These are phyloP conservation scores for Nasua narica DNA, from an alignment of 2,797 vertebrate species.

Conservation along the genomic window DNA sequence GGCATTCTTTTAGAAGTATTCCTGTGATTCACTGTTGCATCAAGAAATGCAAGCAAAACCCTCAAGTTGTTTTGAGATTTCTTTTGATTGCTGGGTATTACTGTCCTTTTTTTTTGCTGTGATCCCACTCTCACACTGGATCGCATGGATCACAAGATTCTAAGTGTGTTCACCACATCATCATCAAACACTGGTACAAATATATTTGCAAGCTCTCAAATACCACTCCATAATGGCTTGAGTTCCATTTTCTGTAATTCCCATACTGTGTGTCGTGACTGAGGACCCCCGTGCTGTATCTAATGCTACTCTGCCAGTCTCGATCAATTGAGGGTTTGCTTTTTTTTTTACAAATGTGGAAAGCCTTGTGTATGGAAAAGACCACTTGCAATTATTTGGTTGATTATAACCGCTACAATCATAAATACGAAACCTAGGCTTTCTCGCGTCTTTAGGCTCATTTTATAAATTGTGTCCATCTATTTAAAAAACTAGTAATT, in stretches of 20 bases:
- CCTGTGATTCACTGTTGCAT: background rate
- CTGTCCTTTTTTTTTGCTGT: background rate
- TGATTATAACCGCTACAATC: background rate
- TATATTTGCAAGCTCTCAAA: background rate
- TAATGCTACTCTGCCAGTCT: background rate
- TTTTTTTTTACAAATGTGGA: background rate
- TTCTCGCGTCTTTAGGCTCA: background rate
- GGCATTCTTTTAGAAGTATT: background rate
- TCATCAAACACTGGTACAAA: background rate
- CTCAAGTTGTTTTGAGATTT: conserved; percentile 16
- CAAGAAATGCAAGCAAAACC: background rate
- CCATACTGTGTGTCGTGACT: background rate
- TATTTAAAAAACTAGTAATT: background rate
- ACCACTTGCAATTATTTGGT: background rate
- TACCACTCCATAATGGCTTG: background rate
- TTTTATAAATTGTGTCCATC: background rate
- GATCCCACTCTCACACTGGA: background rate
- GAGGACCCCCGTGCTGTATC: too few species aligned
- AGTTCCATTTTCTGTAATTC: background rate
- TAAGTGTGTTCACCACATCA: background rate
- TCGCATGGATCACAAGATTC: background rate
- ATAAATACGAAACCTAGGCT: background rate
- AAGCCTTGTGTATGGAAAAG: background rate
- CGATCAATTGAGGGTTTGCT: background rate
- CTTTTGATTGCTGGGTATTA: background rate